A percentile compares a stretch with the other conserved stretches of the same genome.
These are phyloP conservation scores for Vidua macroura DNA, from an alignment of 2,113 vertebrate genomes.

Conservation along the genomic window DNA sequence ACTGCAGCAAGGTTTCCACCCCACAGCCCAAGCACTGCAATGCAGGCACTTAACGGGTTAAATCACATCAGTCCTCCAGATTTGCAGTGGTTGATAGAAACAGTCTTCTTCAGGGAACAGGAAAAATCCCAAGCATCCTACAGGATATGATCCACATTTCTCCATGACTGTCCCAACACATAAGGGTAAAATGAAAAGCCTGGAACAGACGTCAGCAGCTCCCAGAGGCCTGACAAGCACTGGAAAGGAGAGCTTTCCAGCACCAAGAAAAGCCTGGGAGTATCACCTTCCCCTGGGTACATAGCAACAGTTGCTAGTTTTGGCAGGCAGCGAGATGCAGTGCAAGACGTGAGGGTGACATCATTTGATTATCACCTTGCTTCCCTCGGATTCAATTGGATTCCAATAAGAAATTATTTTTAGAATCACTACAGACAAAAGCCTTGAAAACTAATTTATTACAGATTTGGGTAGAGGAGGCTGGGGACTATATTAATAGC, in stretches of 20 bases:
- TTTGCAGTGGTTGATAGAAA: not conserved
- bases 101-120: not conserved
- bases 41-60: not conserved
- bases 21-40: not conserved
- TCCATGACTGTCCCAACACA: not conserved
- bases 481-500: not conserved
- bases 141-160: not conserved
- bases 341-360: constrained; percentile 35
- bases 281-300: constrained; percentile 48
- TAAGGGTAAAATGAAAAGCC: not conserved
- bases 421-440: constrained; percentile 38
- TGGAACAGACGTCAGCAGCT: not conserved
- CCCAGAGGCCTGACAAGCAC: not conserved
- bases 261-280: not conserved
- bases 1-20: not conserved
- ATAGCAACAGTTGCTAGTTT: constrained; percentile 64
- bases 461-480: not conserved
- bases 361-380: constrained; percentile 57
- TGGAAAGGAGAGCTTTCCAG: constrained; percentile 3
- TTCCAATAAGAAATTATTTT: constrained; percentile 53
- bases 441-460: constrained; percentile 14
- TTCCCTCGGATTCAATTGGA: constrained; percentile 1
- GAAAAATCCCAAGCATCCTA: not conserved
- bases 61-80: not conserved
- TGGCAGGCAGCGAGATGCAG: constrained; percentile 3